phyloP scores from a whole-genome alignment of 2,797 vertebrate genomes.

The Triplophysa yarkandensis region DNA sequence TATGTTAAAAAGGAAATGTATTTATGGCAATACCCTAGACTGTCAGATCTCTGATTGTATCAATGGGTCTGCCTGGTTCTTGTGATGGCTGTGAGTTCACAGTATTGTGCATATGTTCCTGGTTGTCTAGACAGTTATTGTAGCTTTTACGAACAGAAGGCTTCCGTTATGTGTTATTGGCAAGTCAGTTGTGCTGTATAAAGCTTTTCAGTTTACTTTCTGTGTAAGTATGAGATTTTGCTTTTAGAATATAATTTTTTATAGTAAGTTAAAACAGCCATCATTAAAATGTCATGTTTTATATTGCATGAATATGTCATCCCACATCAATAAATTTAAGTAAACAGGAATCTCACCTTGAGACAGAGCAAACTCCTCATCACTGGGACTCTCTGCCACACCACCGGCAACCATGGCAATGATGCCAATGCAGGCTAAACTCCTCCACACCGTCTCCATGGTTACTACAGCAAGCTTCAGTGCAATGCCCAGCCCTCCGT shows the following conservation, averaged over 20 bases:
- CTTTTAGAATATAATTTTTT: no score
- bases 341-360: slow-evolving; percentile 81
- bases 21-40: background rate
- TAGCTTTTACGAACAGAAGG: no score
- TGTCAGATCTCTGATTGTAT: slow-evolving; percentile 1
- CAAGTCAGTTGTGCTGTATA: background rate
- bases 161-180: slow-evolving; percentile 9
- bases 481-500: slow-evolving; percentile 82
- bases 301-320: background rate
- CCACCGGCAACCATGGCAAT: slow-evolving; percentile 75
- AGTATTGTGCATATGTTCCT: slow-evolving; percentile 20
- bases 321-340: background rate
- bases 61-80: slow-evolving; percentile 15
- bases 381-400: slow-evolving; percentile 70
- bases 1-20: background rate
- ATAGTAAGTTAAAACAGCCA: no score
- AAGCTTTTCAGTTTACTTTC: background rate
- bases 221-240: background rate
- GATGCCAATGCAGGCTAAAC: slow-evolving; percentile 84
- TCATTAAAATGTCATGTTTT: background rate
- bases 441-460: slow-evolving; percentile 91
- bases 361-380: slow-evolving; percentile 67
- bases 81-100: background rate
- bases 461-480: slow-evolving; percentile 81
- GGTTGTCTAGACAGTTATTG: slow-evolving; percentile 29